These are phyloP conservation scores for Leptura quadrifasciata DNA, from an alignment of 2,888 invertebrate species.

Conservation along the genomic window DNA sequence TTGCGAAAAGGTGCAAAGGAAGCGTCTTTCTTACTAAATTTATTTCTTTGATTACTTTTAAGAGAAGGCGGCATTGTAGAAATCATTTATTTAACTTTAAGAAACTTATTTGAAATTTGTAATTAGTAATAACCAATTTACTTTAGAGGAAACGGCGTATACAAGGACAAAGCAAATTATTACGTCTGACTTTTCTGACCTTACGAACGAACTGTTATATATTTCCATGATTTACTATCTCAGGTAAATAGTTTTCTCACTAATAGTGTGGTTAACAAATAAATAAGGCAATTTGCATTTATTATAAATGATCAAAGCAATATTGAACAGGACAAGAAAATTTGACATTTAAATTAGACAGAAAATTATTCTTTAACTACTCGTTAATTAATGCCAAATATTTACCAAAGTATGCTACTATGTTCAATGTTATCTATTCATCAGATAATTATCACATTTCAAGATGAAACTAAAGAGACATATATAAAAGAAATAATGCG, in stretches of 20 bases:
- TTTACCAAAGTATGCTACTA: background rate
- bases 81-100: slow-evolving; percentile 54
- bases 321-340: background rate
- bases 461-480: too few relatives aligned
- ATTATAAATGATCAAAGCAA: background rate
- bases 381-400: slow-evolving; percentile 8
- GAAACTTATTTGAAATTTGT: slow-evolving; percentile 29
- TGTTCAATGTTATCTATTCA: background rate
- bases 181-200: slow-evolving; percentile 12
- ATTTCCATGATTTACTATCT: background rate
- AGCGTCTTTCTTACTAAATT: slow-evolving; percentile 65
- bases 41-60: slow-evolving; percentile 69
- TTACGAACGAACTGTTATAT: background rate
- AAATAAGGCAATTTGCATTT: background rate
- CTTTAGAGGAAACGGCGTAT: background rate
- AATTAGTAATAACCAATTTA: slow-evolving; percentile 26
- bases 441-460: background rate
- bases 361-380: background rate
- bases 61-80: slow-evolving; percentile 53
- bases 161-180: background rate
- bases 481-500: too few relatives aligned
- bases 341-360: slow-evolving; percentile 20
- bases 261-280: background rate
- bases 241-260: background rate
- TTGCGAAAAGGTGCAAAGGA: slow-evolving; percentile 66